Evolutionary conservation across 2,888 invertebrate genomes (phyloP), one percentile per base, ranked within the genome.

Genomic region (Cyaniris semiargus): DNA sequence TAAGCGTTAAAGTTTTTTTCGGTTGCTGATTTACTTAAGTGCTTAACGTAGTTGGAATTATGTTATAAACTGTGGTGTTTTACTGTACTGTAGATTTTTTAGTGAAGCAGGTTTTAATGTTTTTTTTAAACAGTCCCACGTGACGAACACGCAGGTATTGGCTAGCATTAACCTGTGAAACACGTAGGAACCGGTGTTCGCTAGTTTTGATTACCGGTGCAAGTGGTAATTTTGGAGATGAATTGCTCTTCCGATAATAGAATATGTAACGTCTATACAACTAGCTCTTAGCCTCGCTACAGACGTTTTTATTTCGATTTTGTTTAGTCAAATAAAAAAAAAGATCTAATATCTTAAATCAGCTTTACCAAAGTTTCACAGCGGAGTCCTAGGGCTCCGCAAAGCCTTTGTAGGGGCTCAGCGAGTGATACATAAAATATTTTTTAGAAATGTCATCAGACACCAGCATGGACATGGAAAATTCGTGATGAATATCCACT

Each of bases 1-100:
- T 71, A 71, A 71, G 38, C 71, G n/a, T 34, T 38, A 21, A 7
- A n/a, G 70, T 21, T 38, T 71, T 38, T 38, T 71, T 71, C 38
- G 5, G 13, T 15, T 18, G 34, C 7, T 38, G 38, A 66, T 66
- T 27, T 38, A 71, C 7, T 38, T 38, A 38, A 38, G 70, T 66
- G 27, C 15, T 27, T 23, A 3, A 60, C 56, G 18, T 7, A 21
- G 21, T 58, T n/a, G 21, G 13, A 60, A 23, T 23, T 60, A 23
- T 31, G 15, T 15, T 18, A 10, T 15, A 44, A 44, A 66, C 27
- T 18, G 10, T 66, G 27, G 7, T 66, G 1, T n/a, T n/a, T n/a
- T n/a, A n/a, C n/a, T 66, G 15, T 53, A 44, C n/a, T n/a, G n/a
- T 8, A 18, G 18, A 38, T 53, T 1, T 53, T 53, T 53, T 53